phyloP scores from a whole-genome alignment of 2,797 vertebrate genomes.

The Dryobates pubescens region DNA sequence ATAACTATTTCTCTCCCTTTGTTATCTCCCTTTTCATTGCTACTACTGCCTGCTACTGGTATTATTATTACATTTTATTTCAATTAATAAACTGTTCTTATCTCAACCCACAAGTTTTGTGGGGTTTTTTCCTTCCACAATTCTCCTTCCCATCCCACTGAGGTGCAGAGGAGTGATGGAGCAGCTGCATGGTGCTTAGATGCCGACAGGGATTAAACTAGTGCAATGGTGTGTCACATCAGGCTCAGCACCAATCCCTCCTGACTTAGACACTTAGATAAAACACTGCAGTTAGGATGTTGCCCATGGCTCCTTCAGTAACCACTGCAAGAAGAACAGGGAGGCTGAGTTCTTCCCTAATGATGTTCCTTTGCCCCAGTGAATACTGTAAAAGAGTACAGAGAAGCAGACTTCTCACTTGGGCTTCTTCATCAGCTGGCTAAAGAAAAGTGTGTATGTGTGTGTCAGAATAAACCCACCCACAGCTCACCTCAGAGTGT shows the following conservation, averaged over 20 bases:
- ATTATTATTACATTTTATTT: not conserved
- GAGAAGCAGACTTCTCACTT: not conserved
- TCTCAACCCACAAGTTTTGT: no score
- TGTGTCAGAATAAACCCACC: not conserved
- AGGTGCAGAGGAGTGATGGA: no score
- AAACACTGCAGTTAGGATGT: not conserved
- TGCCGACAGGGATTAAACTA: no score
- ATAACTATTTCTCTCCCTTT: not conserved
- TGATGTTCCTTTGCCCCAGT: not conserved
- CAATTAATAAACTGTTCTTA: not conserved
- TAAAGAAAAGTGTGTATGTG: not conserved
- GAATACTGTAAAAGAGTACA: not conserved
- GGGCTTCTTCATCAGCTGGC: not conserved
- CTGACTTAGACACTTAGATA: rapidly evolving
- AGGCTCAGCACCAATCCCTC: not conserved
- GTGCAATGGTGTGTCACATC: not conserved
- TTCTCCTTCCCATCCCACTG: not conserved
- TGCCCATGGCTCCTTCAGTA: not conserved
- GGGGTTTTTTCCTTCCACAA: no score
- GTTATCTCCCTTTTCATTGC: not conserved
- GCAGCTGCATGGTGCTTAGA: no score
- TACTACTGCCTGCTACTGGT: no score
- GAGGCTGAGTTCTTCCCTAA: not conserved
- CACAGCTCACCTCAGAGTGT: not conserved
- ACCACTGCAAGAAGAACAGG: not conserved